phyloP scores from a whole-genome alignment of 2,888 invertebrate species.

The Eupsilia transversa region DNA sequence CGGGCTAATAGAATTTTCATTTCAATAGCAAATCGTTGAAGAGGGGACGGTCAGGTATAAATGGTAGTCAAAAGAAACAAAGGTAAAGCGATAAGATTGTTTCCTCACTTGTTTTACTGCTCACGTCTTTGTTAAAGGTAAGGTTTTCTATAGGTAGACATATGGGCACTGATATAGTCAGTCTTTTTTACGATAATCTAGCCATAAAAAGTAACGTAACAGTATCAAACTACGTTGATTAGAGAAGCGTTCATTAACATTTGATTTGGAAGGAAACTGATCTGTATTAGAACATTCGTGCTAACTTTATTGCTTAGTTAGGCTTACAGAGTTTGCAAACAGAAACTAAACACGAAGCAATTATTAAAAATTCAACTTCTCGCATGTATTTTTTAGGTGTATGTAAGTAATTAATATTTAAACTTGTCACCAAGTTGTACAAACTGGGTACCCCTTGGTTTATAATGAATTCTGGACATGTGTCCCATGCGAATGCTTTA shows the following conservation, averaged over 20 bases:
- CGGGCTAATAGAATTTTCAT: slow-evolving; percentile 82
- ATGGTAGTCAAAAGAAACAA: slow-evolving; percentile 63
- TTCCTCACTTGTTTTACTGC: slow-evolving; percentile 50
- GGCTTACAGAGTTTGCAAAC: slow-evolving; percentile 21
- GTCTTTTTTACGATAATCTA: slow-evolving; percentile 11
- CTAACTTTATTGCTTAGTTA: slow-evolving; percentile 25
- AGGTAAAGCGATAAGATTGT: slow-evolving; percentile 62
- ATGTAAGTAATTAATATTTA: slow-evolving; percentile 61
- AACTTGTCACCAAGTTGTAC: slow-evolving; percentile 56
- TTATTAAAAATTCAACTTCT: slow-evolving; percentile 33
- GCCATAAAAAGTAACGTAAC: slow-evolving; percentile 10
- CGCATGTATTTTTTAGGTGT: slow-evolving; percentile 36
- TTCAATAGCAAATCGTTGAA: slow-evolving; percentile 76
- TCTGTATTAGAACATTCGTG: slow-evolving; percentile 14
- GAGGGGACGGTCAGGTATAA: slow-evolving; percentile 59
- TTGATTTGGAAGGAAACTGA: slow-evolving; percentile 12
- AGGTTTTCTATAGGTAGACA: slow-evolving; percentile 41
- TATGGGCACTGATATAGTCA: slow-evolving; percentile 33
- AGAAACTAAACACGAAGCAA: slow-evolving; percentile 18
- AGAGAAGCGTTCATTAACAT: slow-evolving; percentile 28
- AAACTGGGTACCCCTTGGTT: slow-evolving; percentile 46
- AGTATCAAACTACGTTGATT: slow-evolving; percentile 38
- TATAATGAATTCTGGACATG: slow-evolving; percentile 58
- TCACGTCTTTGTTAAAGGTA: slow-evolving; percentile 46
- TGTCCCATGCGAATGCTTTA: slow-evolving; percentile 46